phyloP scores from a whole-genome alignment of 2,888 invertebrate genomes.

The Calameuta pallipes region DNA sequence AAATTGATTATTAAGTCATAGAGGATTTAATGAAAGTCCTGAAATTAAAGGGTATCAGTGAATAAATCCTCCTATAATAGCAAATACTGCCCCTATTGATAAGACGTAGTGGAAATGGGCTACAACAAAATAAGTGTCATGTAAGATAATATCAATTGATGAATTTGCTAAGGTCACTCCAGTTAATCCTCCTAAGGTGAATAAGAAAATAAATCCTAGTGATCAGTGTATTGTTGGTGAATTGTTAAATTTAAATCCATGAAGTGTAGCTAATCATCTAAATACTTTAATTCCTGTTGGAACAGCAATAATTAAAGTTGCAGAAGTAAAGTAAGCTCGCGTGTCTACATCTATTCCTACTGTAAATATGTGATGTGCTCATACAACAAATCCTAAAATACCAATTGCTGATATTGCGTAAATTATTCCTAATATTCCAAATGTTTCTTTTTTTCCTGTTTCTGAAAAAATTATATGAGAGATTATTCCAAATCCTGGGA shows the following conservation, averaged over 20 bases:
- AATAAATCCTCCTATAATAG: constrained; percentile 79
- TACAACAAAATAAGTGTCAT: constrained; percentile 88
- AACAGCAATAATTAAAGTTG: constrained; percentile 18
- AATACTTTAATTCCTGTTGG: constrained; percentile 85
- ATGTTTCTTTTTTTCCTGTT: constrained; percentile 78
- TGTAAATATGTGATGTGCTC: too few relatives aligned
- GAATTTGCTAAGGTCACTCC: constrained; percentile 79
- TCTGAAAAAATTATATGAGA: constrained; percentile 69
- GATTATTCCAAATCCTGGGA: constrained; percentile 85
- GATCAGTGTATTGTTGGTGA: constrained; percentile 74
- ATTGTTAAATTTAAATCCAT: constrained; percentile 73
- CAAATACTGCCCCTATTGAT: constrained; percentile 84
- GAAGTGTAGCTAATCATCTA: constrained; percentile 74
- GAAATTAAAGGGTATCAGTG: constrained; percentile 79
- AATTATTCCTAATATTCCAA: constrained; percentile 78
- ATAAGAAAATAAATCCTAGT: constrained; percentile 82
- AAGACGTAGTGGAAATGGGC: constrained; percentile 86
- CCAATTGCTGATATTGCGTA: constrained; percentile 85
- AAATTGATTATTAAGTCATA: constrained; percentile 77
- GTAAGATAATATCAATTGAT: constrained; percentile 80
- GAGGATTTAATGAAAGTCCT: constrained; percentile 72
- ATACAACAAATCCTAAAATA: too few relatives aligned
- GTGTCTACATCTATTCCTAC: constrained; percentile 67
- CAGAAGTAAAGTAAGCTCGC: constrained; percentile 15
- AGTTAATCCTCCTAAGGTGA: constrained; percentile 80